These are phyloP conservation scores for Labroides dimidiatus DNA, from an alignment of 2,797 vertebrate genomes.

Conservation along the genomic window DNA sequence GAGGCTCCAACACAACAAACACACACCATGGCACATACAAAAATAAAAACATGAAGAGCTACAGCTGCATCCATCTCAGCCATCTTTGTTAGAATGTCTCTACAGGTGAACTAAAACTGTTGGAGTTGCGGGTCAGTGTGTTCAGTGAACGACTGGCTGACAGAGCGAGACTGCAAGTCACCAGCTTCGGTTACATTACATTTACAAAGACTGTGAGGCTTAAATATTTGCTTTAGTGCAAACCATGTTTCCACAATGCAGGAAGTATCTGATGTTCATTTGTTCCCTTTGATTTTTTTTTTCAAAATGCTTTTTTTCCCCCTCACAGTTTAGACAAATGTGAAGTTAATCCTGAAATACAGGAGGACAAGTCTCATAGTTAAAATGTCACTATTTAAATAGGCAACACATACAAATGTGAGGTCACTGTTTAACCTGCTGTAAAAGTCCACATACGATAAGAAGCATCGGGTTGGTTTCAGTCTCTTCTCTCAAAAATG, in stretches of 20 bases:
- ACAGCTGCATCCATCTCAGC: no score
- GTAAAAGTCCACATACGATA: constrained; percentile 38
- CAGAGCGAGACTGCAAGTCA: no score
- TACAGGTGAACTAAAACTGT: no score
- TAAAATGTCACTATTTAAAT: neutral
- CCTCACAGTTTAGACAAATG: constrained; percentile 18
- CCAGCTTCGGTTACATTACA: no score
- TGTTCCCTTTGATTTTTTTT: constrained; percentile 16
- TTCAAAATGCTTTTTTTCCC: constrained; percentile 20
- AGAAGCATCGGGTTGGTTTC: constrained; percentile 15
- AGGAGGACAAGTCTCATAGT: neutral
- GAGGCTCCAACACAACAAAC: no score
- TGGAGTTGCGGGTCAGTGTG: no score
- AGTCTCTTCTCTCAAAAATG: constrained; percentile 20
- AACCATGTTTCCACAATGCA: constrained; percentile 48
- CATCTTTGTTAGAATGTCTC: no score
- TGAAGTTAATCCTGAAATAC: constrained; percentile 19
- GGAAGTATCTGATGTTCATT: constrained; percentile 46
- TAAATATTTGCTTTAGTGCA: constrained; percentile 52
- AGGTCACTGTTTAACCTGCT: constrained; percentile 24
- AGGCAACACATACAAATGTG: neutral
- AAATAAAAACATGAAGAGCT: no score
- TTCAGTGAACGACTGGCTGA: no score
- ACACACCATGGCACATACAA: no score
- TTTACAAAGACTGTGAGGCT: constrained; percentile 39